Evolutionary conservation across 2,888 invertebrate genomes (phyloP).

Genomic region (Pyrocoelia pectoralis): DNA sequence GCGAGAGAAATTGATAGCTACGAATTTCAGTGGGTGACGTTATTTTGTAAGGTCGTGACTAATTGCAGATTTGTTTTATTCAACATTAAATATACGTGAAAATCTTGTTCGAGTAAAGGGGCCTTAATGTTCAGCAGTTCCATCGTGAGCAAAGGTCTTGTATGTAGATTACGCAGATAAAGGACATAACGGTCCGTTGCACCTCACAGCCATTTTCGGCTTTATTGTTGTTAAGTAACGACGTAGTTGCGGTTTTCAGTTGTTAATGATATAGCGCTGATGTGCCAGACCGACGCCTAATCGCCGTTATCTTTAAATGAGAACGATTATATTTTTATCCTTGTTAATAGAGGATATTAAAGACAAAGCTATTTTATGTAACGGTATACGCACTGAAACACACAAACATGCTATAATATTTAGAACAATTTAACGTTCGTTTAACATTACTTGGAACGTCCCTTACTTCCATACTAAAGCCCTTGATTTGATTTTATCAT

Average conservation of each 20-base stretch:
- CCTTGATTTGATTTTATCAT: slow-evolving; percentile 29
- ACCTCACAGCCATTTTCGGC: slow-evolving; percentile 56
- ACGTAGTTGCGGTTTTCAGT: slow-evolving; percentile 58
- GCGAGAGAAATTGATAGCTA: background rate
- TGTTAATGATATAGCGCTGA: slow-evolving; percentile 54
- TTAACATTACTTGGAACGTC: slow-evolving; percentile 21
- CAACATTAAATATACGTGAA: slow-evolving; percentile 17
- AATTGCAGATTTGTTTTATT: slow-evolving; percentile 8
- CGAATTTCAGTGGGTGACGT: background rate
- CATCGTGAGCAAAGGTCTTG: slow-evolving; percentile 45
- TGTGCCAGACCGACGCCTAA: slow-evolving; percentile 42
- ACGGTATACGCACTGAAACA: slow-evolving; percentile 21
- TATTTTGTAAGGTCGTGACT: background rate
- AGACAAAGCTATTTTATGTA: slow-evolving; percentile 32
- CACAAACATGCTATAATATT: slow-evolving; percentile 30
- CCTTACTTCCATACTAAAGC: slow-evolving; percentile 23
- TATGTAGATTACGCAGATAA: slow-evolving; percentile 59
- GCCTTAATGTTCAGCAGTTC: slow-evolving; percentile 31
- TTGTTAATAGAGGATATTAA: slow-evolving; percentile 39
- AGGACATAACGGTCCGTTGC: slow-evolving; percentile 59
- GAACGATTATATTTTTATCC: slow-evolving; percentile 44
- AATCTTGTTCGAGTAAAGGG: slow-evolving; percentile 34
- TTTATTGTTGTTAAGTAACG: slow-evolving; percentile 58
- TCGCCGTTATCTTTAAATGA: slow-evolving; percentile 46
- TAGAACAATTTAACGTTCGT: slow-evolving; percentile 32